phyloP scores from a whole-genome alignment of 2,113 vertebrate species.

The Semnornis frantzii region DNA sequence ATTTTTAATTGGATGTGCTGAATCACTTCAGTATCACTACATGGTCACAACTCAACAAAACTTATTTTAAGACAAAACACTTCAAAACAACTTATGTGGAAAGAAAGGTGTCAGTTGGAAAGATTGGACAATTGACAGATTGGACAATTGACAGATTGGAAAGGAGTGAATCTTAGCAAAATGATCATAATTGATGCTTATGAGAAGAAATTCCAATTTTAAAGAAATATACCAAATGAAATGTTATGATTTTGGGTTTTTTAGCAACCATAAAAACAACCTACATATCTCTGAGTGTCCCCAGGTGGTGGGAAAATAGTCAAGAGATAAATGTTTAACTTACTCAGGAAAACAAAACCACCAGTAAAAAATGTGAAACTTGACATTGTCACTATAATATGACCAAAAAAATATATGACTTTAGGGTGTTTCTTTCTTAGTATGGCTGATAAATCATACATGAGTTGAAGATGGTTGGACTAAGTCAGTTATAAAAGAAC shows the following conservation, averaged over 20 bases:
- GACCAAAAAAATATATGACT: neutral
- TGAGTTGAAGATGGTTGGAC: neutral
- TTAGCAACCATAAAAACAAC: neutral
- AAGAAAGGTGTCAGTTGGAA: neutral
- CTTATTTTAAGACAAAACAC: neutral
- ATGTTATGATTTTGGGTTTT: too few relatives aligned
- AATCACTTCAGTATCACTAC: neutral
- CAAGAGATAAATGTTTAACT: neutral
- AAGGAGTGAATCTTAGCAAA: neutral
- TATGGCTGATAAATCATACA: neutral
- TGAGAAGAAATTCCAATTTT: neutral
- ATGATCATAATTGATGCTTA: neutral
- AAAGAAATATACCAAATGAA: too few relatives aligned
- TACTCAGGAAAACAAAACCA: neutral
- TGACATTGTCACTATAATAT: neutral
- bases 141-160: too few relatives aligned
- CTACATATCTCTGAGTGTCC: fast-evolving
- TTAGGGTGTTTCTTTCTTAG: neutral
- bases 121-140: neutral
- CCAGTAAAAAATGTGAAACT: neutral
- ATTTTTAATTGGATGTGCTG: neutral
- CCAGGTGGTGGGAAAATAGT: too few relatives aligned
- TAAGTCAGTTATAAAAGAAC: neutral
- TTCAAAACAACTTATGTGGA: neutral
- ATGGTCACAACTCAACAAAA: neutral